A percentile compares a stretch with the other conserved stretches of the same genome.
phyloP scores from a whole-genome alignment of 1,140 invertebrate genomes.

The Drosophila repleta region DNA sequence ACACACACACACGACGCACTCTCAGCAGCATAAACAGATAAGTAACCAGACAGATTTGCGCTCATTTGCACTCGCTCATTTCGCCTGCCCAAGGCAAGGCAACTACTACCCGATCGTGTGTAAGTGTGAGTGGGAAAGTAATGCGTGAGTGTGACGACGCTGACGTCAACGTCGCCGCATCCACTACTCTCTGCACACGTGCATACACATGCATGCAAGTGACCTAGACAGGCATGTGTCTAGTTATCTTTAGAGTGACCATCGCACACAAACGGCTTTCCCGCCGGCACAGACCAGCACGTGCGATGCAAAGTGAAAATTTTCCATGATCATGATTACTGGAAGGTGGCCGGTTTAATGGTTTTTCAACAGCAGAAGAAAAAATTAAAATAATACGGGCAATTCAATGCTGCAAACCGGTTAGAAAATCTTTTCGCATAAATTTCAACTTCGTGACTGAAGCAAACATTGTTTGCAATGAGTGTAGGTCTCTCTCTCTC shows the following conservation, averaged over 20 bases:
- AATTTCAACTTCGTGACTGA: constrained; percentile 64
- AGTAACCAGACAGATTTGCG: constrained; percentile 17
- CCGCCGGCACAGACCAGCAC: constrained; percentile 47
- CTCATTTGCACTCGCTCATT: constrained; percentile 77
- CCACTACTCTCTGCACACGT: constrained; percentile 41
- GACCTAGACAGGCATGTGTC: constrained; percentile 60
- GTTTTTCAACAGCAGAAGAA: not conserved
- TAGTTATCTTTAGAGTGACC: constrained; percentile 71
- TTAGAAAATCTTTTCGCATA: constrained; percentile 68
- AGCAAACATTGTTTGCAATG: constrained; percentile 52
- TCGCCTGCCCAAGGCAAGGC: constrained; percentile 5
- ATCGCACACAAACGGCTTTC: constrained; percentile 23
- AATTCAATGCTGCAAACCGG: constrained; percentile 56
- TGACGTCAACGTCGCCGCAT: constrained; percentile 20
- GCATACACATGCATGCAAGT: constrained; percentile 33
- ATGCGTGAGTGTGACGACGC: no score
- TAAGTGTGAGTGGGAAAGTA: constrained; percentile 24
- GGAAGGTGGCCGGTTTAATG: constrained; percentile 62
- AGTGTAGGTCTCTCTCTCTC: no score
- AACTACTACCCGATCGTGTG: constrained; percentile 10
- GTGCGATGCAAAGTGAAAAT: constrained; percentile 61
- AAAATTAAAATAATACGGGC: constrained; percentile 10
- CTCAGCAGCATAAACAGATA: constrained; percentile 1
- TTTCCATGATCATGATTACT: constrained; percentile 64
- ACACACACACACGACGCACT: not conserved